A percentile compares a stretch with the other conserved stretches of the same genome.
phyloP scores from a whole-genome alignment of 2,113 vertebrate genomes.

The Alosa alosa region DNA sequence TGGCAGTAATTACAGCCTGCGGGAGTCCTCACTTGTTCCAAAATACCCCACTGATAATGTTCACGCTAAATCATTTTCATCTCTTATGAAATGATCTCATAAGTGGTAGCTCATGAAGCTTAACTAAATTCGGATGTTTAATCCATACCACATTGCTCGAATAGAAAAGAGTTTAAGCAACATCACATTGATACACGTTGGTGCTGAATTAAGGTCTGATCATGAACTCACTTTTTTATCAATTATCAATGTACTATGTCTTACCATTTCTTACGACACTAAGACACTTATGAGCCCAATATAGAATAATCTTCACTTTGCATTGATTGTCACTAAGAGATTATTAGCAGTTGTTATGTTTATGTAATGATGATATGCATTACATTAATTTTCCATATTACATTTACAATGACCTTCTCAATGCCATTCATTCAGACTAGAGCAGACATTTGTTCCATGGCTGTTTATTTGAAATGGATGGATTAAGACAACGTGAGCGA shows the following conservation, averaged over 20 bases:
- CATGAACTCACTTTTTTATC: not conserved
- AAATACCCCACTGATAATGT: not conserved
- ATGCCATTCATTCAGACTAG: constrained; percentile 4
- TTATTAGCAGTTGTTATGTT: not conserved
- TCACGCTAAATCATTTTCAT: not conserved
- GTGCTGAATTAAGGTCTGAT: not conserved
- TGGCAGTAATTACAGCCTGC: not conserved
- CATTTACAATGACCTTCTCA: not conserved
- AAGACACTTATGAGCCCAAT: too few species aligned
- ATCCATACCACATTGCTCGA: not conserved
- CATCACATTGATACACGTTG: not conserved
- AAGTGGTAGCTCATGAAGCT: not conserved
- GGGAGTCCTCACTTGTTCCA: not conserved
- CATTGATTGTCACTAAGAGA: not conserved
- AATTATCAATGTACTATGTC: not conserved
- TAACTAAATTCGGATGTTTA: not conserved
- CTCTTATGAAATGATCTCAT: not conserved
- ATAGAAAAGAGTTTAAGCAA: not conserved
- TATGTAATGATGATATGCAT: not conserved
- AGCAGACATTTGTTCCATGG: constrained; percentile 20
- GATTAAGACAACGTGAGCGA: not conserved
- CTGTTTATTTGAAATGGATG: constrained; percentile 11
- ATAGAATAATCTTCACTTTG: too few species aligned
- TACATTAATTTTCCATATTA: not conserved
- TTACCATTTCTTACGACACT: not conserved